Base-by-base conservation (phyloP, 2,113 vertebrate genomes). In the Tupaia tana region DNA sequence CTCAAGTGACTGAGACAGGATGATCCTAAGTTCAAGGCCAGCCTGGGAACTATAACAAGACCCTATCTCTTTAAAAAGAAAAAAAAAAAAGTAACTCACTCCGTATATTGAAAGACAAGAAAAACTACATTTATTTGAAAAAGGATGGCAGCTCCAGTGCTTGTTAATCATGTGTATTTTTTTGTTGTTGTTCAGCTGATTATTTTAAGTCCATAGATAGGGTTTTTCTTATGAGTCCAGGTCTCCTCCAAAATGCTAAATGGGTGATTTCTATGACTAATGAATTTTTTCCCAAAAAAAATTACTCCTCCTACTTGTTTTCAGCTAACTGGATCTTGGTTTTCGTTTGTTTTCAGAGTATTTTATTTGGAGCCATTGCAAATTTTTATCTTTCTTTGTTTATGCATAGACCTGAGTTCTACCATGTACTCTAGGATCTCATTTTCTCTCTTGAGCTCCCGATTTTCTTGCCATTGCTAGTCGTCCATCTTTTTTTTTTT, bases 231-330 rank as follows among this genome's bases (percentile, higher is more conserved):
- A 18, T 27, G n/a, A 70, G 1, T 93, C 54, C 31, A 43, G 0
- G 79, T 89, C n/a, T 63, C 56, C 19, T 86, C n/a, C 61, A 83
- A 43, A 96, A 61, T 80, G 27, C 86, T 90, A 61, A 77, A 43
- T 80, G 19, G 25, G 27, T 82, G 58, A 83, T 83, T 83, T 64
- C 91, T 29, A 64, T 64, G 54, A 79, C 70, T 66, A 59, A 11
- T 86, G 25, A 63, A 67, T 52, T 29, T 31, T 11, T 29, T 15
- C 12, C 13, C n/a, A 43, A 43, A 16, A 22, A 31, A 63, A 78
- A 85, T 97, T 70, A 89, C 80, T 95, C 58, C 66, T 43, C 43
- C 59, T 79, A 81, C 54, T 90, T 66, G 15, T 89, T 93, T 93
- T 95, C 71, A 70, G 3, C 61, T 89, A 61, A 80, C 84, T 59